Base-by-base conservation (phyloP, 2,113 vertebrate genomes). In the Neodontobutis hainanensis region DNA sequence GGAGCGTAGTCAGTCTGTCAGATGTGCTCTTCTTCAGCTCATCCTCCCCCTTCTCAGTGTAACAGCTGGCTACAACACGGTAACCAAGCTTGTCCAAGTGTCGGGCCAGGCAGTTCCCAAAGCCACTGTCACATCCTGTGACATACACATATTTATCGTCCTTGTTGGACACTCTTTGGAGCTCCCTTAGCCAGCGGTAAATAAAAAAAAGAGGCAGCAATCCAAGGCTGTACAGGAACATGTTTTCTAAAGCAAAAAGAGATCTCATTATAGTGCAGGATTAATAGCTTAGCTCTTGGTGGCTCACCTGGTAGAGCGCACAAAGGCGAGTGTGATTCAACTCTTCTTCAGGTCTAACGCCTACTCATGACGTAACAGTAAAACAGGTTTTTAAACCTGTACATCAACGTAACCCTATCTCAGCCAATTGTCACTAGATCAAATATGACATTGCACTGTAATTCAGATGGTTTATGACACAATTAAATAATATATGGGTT, bases 61-160 rank as follows among this genome's bases (percentile, higher is more conserved):
- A 90, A 70, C 92, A 91, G 5, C 85, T 87, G 15, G 90, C 93
- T 36, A 93, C 88, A 70, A 94, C 88, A 16, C 50, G 44, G 80
- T 92, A 94, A 79, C 93, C 93, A 19, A 73, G 81, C 60, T 75
- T 77, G 80, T 94, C 91, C 75, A 95, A 85, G 56, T 91, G 89
- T 74, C 83, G 91, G 4, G 92, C 90, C 48, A 94, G 82, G 34
- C 81, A 85, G 61, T 94, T 92, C 47, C 94, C 93, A 68, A 94
- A 87, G 6, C 87, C 87, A 1, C 57, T 53, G 78, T 89, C 87
- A 10, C 87, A 89, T 47, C 87, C 87, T 0, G 87, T 89, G 78
- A 89, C 72, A 73, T 92, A 95, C 65, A 95, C 69, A 5, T 89
- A 86, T 78, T 92, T 94, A 62, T 90, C 78, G 0, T 47, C 85